Conservation (phyloP, 2,888 invertebrate genomes). For the Seira sanloemensis region DNA sequence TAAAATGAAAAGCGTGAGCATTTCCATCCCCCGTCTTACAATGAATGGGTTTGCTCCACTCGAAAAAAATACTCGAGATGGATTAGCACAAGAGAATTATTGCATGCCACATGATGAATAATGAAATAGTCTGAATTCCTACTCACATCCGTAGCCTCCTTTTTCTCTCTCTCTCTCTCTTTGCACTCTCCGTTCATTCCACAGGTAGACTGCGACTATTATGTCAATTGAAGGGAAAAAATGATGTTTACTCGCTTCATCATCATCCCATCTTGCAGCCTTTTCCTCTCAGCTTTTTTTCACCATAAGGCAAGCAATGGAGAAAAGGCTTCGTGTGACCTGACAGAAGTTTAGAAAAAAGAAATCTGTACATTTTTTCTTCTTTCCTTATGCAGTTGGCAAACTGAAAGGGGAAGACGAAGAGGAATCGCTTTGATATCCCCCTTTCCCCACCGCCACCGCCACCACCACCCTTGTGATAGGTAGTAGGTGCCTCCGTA, state of each 20-base stretch:
- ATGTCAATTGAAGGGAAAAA: too few species aligned
- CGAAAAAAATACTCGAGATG: neutral
- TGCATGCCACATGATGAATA: neutral
- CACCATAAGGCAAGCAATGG: neutral
- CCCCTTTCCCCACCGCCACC: neutral
- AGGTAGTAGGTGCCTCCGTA: too few species aligned
- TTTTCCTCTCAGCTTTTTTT: too few species aligned
- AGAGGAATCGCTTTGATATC: too few species aligned
- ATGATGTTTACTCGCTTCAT: neutral
- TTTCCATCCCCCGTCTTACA: neutral
- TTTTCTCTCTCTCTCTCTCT: slow-evolving; percentile 1
- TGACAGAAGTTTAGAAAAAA: too few species aligned
- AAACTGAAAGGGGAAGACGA: too few species aligned
- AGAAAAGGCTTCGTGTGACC: neutral
- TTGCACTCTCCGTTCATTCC: neutral
- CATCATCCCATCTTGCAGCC: too few species aligned
- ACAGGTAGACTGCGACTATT: neutral
- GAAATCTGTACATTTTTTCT: too few species aligned
- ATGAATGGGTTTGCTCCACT: neutral
- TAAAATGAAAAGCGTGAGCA: neutral
- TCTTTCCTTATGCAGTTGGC: too few species aligned
- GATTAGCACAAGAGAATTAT: too few species aligned
- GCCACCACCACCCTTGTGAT: slow-evolving; percentile 8
- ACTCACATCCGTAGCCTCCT: neutral
- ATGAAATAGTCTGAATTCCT: neutral